Evolutionary conservation across 1,140 invertebrate genomes (phyloP).

Genomic region (Contarinia nasturtii): DNA sequence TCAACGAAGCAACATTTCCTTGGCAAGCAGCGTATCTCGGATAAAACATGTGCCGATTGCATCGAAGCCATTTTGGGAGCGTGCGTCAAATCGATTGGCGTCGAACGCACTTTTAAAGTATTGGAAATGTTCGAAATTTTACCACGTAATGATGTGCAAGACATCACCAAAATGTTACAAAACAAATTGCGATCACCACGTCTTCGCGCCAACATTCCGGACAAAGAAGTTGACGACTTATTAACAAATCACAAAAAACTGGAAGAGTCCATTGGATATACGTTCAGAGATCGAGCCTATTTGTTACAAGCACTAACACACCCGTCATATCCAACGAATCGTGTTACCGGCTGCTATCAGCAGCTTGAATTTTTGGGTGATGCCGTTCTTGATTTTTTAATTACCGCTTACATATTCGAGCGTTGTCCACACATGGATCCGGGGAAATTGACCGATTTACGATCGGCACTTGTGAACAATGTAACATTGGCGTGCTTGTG

Average conservation of each 20-base stretch:
- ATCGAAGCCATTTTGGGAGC: constrained; percentile 72
- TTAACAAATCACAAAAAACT: constrained; percentile 28
- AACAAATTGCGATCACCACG: constrained; percentile 13
- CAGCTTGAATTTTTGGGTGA: constrained; percentile 90
- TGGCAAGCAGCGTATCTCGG: constrained; percentile 6
- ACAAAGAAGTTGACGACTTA: constrained; percentile 23
- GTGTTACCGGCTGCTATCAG: constrained; percentile 79
- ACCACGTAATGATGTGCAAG: constrained; percentile 26
- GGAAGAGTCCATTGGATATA: constrained; percentile 43
- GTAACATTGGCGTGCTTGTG: constrained; percentile 77
- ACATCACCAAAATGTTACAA: constrained; percentile 17
- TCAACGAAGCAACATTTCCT: not conserved
- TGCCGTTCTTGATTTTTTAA: constrained; percentile 84
- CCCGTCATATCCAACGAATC: constrained; percentile 72
- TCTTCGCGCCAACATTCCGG: constrained; percentile 17
- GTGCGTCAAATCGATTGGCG: constrained; percentile 39
- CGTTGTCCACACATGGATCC: constrained; percentile 43
- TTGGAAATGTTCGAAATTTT: constrained; percentile 54
- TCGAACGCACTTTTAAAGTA: constrained; percentile 22
- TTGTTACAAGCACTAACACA: constrained; percentile 79
- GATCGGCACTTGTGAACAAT: constrained; percentile 90
- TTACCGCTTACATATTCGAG: constrained; percentile 76
- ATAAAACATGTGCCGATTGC: constrained; percentile 46
- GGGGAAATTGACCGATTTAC: constrained; percentile 75
- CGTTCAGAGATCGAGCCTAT: constrained; percentile 38